Percentiles rank a stretch among this genome's conserved stretches.
Evolutionary conservation across 2,888 invertebrate species (phyloP).

Genomic region (Machimus atricapillus): DNA sequence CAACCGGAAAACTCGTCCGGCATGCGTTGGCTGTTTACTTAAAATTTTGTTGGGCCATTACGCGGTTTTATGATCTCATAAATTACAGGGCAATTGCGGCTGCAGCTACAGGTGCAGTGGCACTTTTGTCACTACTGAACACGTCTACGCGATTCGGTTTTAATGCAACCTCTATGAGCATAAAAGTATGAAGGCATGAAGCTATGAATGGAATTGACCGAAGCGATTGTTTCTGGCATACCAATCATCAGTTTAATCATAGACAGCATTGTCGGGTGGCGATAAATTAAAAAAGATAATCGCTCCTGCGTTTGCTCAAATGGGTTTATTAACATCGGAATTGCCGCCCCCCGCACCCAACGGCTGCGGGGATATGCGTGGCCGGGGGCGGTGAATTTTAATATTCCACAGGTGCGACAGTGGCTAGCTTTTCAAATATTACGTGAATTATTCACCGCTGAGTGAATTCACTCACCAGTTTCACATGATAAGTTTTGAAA

Average conservation of each 20-base stretch:
- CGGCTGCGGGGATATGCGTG: neutral
- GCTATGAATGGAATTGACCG: neutral
- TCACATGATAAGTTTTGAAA: neutral
- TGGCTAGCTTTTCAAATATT: neutral
- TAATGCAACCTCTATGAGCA: neutral
- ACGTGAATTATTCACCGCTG: neutral
- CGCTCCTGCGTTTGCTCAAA: neutral
- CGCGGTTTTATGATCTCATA: neutral
- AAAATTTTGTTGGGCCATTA: conserved; percentile 13
- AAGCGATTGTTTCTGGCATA: neutral
- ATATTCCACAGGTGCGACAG: neutral
- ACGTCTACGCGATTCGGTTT: neutral
- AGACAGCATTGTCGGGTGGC: neutral
- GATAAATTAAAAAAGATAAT: neutral
- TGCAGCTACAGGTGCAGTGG: neutral
- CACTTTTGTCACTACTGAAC: neutral
- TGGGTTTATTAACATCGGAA: neutral
- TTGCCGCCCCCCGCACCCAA: neutral
- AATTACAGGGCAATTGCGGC: neutral
- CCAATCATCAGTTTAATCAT: neutral
- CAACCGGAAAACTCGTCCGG: conserved; percentile 3
- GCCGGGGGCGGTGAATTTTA: neutral
- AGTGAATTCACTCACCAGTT: neutral
- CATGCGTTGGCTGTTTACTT: neutral
- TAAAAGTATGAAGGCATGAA: neutral